Evolutionary conservation across 2,888 invertebrate genomes (phyloP).

Genomic region (Megamerina dolium): DNA sequence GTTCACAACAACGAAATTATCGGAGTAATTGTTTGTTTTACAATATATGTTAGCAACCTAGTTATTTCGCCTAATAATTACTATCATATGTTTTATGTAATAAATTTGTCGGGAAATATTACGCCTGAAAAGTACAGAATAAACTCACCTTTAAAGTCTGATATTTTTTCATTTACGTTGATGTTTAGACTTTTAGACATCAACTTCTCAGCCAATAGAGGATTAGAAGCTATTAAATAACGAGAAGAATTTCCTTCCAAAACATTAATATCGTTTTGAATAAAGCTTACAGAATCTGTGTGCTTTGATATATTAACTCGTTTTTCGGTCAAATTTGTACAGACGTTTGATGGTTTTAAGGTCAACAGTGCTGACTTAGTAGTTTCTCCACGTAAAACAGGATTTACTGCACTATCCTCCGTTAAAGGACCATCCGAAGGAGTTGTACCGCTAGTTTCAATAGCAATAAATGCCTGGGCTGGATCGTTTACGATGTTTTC

Average conservation of each 20-base stretch:
- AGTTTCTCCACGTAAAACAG: constrained; percentile 30
- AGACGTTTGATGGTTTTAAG: constrained; percentile 23
- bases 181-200: constrained; percentile 54
- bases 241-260: constrained; percentile 52
- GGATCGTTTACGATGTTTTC: constrained; percentile 11
- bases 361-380: constrained; percentile 30
- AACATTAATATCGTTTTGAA: constrained; percentile 15
- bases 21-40: no score
- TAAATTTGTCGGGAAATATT: no score
- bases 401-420: constrained; percentile 33
- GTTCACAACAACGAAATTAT: no score
- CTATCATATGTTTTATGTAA: no score
- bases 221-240: constrained; percentile 80
- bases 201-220: constrained; percentile 74
- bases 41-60: no score
- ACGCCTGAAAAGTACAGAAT: no score
- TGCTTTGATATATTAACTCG: constrained; percentile 26
- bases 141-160: constrained; percentile 23
- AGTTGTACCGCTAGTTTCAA: constrained; percentile 19
- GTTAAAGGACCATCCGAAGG: constrained; percentile 7
- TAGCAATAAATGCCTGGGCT: constrained; percentile 47
- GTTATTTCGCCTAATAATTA: no score
- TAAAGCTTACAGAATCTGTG: constrained; percentile 9
- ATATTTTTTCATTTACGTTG: constrained; percentile 17
- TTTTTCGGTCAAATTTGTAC: constrained; percentile 27